These are phyloP conservation scores for Macaca mulatta DNA, from an alignment of 2,113 vertebrate genomes.

Conservation along the genomic window DNA sequence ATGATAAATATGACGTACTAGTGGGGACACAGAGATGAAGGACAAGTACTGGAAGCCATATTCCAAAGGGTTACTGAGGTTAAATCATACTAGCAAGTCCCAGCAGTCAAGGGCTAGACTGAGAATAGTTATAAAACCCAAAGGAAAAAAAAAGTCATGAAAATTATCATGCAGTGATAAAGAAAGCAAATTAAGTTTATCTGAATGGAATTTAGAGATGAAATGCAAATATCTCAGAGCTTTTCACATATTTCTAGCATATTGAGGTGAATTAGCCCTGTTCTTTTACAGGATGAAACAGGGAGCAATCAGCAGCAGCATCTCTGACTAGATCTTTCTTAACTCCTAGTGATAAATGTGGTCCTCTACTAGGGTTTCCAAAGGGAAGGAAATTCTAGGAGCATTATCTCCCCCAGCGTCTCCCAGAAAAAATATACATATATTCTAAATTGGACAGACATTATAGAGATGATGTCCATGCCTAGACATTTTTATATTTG, in stretches of 20 bases:
- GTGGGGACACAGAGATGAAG: background rate
- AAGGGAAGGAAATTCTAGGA: background rate
- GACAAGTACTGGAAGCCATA: background rate
- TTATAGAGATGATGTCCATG: background rate
- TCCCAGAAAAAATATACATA: background rate
- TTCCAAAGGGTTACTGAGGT: background rate
- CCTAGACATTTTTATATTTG: constrained; percentile 58
- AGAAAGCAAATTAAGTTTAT: background rate
- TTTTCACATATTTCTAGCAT: background rate
- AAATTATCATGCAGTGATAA: background rate
- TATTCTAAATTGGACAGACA: constrained; percentile 6
- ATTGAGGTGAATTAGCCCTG: background rate
- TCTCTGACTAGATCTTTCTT: background rate
- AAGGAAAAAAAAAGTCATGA: background rate
- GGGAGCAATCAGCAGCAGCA: background rate
- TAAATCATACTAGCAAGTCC: background rate
- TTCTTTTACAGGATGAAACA: background rate
- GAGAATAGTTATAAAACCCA: background rate
- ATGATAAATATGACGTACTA: background rate
- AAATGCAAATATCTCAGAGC: background rate
- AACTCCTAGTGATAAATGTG: background rate
- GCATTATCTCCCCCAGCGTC: background rate
- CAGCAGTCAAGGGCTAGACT: background rate
- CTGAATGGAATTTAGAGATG: background rate
- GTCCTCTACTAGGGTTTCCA: background rate